Conservation (phyloP, 2,888 invertebrate species). For the Pimpla rufipes region DNA sequence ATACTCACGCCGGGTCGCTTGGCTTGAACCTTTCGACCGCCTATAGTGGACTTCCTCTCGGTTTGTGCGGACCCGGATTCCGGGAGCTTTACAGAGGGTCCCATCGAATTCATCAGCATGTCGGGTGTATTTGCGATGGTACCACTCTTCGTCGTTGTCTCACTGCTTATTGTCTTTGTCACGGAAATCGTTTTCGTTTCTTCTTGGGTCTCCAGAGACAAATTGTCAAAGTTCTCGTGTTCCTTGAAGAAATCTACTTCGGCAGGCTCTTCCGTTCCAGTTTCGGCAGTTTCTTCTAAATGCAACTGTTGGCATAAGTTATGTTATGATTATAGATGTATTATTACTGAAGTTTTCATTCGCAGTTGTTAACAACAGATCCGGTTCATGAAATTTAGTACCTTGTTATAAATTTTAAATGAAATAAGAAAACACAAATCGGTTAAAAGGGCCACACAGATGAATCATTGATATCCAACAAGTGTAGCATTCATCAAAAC, state of each 20-base stretch:
- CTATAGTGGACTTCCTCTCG: slow-evolving; percentile 90
- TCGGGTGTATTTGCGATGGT: slow-evolving; percentile 65
- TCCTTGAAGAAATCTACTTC: slow-evolving; percentile 97
- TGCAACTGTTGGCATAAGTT: slow-evolving; percentile 88
- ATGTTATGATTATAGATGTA: background rate
- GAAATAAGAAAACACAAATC: background rate
- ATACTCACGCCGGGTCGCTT: slow-evolving; percentile 90
- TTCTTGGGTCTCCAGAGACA: slow-evolving; percentile 38
- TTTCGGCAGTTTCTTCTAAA: slow-evolving; percentile 89
- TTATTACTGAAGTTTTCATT: background rate
- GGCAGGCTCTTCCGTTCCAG: slow-evolving; percentile 88
- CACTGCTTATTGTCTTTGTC: slow-evolving; percentile 30
- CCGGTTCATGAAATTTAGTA: background rate
- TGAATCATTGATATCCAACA: background rate
- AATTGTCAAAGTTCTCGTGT: slow-evolving; percentile 87
- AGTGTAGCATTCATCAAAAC: background rate
- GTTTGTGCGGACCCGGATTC: slow-evolving; percentile 72
- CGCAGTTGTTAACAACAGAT: no score
- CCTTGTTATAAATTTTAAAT: slow-evolving; percentile 1
- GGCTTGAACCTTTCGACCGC: slow-evolving; percentile 89
- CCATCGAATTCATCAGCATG: slow-evolving; percentile 70
- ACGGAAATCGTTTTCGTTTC: slow-evolving; percentile 18
- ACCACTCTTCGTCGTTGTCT: slow-evolving; percentile 48
- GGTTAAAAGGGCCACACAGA: background rate
- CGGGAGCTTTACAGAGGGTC: slow-evolving; percentile 80